A percentile compares a stretch with the other conserved stretches of the same genome.
Conservation (phyloP, 2,888 invertebrate genomes). For the Lepidocyrtoides sp. region DNA sequence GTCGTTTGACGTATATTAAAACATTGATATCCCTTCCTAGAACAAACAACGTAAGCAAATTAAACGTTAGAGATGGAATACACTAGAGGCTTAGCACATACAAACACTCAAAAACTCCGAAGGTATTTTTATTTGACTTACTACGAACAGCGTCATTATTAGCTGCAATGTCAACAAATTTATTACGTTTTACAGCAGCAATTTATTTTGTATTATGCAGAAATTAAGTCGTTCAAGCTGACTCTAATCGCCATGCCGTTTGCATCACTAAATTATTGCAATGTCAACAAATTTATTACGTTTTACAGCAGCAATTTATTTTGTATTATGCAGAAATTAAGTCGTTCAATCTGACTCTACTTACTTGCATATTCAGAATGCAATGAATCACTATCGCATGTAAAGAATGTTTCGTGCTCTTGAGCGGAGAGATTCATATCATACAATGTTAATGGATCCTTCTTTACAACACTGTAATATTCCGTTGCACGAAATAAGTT, state of each 20-base stretch:
- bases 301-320: too few relatives aligned
- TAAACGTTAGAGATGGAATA: background rate
- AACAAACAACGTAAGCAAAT: constrained; percentile 73
- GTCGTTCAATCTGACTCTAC: constrained; percentile 93
- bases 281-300: constrained; percentile 93
- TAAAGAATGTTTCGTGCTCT: constrained; percentile 99
- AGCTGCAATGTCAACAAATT: constrained; percentile 93
- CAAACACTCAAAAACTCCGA: background rate
- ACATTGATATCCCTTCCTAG: constrained; percentile 96
- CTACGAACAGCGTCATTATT: constrained; percentile 92
- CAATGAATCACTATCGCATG: constrained; percentile 95
- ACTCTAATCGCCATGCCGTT: constrained; percentile 98
- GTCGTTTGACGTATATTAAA: constrained; percentile 96
- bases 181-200: too few relatives aligned
- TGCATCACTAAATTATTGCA: constrained; percentile 94
- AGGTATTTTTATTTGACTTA: constrained; percentile 81
- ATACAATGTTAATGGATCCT: constrained; percentile 98
- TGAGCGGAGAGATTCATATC: constrained; percentile 99
- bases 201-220: too few relatives aligned
- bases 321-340: too few relatives aligned
- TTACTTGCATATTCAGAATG: constrained; percentile 95
- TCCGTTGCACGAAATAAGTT: constrained; percentile 98
- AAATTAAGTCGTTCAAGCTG: constrained; percentile 98
- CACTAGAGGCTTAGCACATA: too few relatives aligned
- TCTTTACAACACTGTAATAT: constrained; percentile 96